phyloP scores from a whole-genome alignment of 2,797 vertebrate species.

The Brachyalestes nurse region DNA sequence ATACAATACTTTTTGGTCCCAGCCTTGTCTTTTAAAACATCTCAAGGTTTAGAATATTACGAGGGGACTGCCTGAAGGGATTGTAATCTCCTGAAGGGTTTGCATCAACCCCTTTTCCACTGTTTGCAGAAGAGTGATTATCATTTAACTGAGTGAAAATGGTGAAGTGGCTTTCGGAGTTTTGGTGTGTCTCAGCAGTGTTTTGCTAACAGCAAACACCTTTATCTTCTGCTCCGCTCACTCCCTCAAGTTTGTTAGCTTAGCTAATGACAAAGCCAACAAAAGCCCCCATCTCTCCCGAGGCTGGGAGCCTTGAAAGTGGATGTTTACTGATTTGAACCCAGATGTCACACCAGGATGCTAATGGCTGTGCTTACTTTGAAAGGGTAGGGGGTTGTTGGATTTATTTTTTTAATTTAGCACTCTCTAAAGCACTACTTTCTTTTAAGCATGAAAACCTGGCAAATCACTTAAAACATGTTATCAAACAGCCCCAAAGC shows the following conservation, averaged over 20 bases:
- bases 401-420: slow-evolving; percentile 51
- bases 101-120: slow-evolving; percentile 24
- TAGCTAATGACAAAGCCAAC: slow-evolving; percentile 52
- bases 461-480: slow-evolving; percentile 50
- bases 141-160: slow-evolving; percentile 4
- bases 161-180: slow-evolving; percentile 26
- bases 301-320: slow-evolving; percentile 35
- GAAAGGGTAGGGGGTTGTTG: background rate
- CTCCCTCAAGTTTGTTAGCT: slow-evolving; percentile 49
- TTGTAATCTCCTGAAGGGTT: background rate
- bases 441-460: slow-evolving; percentile 48
- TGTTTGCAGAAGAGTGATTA: slow-evolving; percentile 16
- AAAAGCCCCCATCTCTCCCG: slow-evolving; percentile 25
- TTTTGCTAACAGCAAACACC: slow-evolving; percentile 48
- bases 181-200: slow-evolving; percentile 27
- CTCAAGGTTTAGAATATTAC: slow-evolving; percentile 12
- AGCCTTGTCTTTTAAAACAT: background rate
- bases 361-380: slow-evolving; percentile 46
- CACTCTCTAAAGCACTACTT: slow-evolving; percentile 45
- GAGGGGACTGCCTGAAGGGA: too few relatives aligned
- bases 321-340: slow-evolving; percentile 48
- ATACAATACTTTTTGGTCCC: background rate
- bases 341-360: slow-evolving; percentile 62
- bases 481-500: slow-evolving; percentile 43
- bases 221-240: slow-evolving; percentile 12